Base-by-base conservation (phyloP, 2,113 vertebrate species). In the Plotosus lineatus region DNA sequence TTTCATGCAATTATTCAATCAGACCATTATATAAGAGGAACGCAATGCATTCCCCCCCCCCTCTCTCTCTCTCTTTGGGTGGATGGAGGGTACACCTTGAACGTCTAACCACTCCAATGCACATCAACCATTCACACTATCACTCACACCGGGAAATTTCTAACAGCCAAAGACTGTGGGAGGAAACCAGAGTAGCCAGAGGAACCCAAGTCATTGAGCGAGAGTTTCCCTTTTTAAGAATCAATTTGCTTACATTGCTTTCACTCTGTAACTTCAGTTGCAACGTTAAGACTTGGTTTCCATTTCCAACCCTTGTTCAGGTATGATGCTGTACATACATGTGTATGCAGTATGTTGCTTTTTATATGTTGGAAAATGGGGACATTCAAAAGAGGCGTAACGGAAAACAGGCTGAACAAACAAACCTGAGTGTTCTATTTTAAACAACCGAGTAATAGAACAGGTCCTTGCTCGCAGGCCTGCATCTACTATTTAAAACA, bases 401-500 rank as follows among this genome's bases (percentile, higher is more conserved):
- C 28, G 28, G 26, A 44, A 23, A 33, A 72, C 66, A 61, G 68
- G 23, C 12, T 0, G 23, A 38, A 21, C 44, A 50, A 75, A 56
- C 53, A 42, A n/a, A 56, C 56, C 55, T 15, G 56, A 84, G 86
- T 87, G 89, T 90, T 90, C 87, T 89, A 90, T 92, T 92, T 92
- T 91, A 89, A 87, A 90, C 88, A 84, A 88, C 86, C 72, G 78
- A 77, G 81, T n/a, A 40, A 21, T 38, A 81, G 73, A 91, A 91
- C 92, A 90, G 89, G 92, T 92, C 89, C 85, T 75, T 82, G 87
- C 93, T 88, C 68, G 91, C 84, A 33, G 26, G 87, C 90, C 90
- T 87, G 87, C 88, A 91, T 91, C 85, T 90, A 88, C 85, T 90
- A 90, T 90, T 91, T 90, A 90, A 89, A 91, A 92, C 90, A 87